Evolutionary conservation across 2,888 invertebrate species (phyloP), one percentile per base, ranked within the genome.

Genomic region (Ctenicera cuprea): DNA sequence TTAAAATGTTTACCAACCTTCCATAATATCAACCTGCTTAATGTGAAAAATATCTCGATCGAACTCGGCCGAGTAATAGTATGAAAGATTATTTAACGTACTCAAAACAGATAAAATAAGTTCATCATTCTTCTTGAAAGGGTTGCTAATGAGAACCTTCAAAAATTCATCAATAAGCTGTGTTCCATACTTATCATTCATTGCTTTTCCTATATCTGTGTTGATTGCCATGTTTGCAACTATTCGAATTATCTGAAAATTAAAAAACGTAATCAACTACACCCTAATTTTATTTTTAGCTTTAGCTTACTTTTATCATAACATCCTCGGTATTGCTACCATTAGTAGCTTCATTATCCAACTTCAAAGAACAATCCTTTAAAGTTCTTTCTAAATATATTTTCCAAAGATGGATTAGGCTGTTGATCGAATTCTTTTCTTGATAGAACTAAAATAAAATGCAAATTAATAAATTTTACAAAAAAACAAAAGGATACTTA

Each of bases 41-140:
- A 87, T 80, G 65, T 89, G 88, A 79, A 89, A 88, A 50, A 88
- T 85, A 75, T 88, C 87, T 54, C 83, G 79, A 64, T 87, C 86
- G 52, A 85, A 80, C 68, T 88, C 87, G 26, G 87, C 86, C 8
- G 87, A 89, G 65, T 91, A 89, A 85, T 94, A 94, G 86, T 92
- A 96, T 1, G 95, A 95, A 66, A 96, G 88, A 86, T 96, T 96
- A 86, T 96, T 96, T 74, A 96, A 88, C 0, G 96, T 94, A 8
- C 95, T 94, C 54, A 96, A 87, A 12, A 94, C 91, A 4, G 95
- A 95, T 74, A 94, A 89, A 1, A 94, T 90, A 52, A 96, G 86
- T 85, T 96, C 95, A 80, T 94, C 93, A 78, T 91, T 90, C 78
- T 90, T 90, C 65, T 86, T 89, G 83, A 87, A 87, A 0, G 88